These are phyloP conservation scores for Sipha maydis DNA, from an alignment of 2,888 invertebrate species.

Conservation along the genomic window DNA sequence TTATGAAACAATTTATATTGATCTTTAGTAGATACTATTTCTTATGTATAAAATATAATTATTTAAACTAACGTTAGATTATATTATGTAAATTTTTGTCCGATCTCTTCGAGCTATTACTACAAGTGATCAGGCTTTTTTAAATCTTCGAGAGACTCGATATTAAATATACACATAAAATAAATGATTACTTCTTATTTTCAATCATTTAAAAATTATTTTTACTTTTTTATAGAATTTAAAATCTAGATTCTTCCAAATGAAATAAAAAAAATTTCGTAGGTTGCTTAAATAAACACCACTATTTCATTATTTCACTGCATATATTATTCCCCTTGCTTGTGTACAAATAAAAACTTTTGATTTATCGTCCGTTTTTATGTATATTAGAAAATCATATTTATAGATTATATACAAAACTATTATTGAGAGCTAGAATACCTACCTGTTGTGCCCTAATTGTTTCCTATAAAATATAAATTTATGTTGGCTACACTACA, in stretches of 20 bases:
- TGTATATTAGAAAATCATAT: too few relatives aligned
- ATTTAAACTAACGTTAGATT: too few relatives aligned
- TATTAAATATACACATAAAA: background rate
- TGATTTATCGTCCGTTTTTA: too few relatives aligned
- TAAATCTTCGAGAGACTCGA: background rate
- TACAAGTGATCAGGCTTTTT: background rate
- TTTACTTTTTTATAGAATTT: too few relatives aligned
- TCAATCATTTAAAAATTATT: background rate
- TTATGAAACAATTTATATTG: background rate
- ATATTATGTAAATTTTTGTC: background rate
- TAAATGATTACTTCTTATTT: background rate
- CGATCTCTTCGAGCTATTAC: background rate
- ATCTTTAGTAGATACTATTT: background rate
- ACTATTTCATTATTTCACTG: too few relatives aligned
- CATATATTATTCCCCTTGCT: too few relatives aligned
- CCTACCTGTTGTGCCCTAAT: background rate
- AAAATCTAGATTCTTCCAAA: too few relatives aligned
- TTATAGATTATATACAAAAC: too few relatives aligned
- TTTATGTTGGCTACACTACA: constrained; percentile 53
- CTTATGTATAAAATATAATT: too few relatives aligned
- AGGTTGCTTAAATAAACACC: too few relatives aligned
- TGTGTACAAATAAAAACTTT: too few relatives aligned
- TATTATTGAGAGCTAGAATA: background rate
- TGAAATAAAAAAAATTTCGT: too few relatives aligned
- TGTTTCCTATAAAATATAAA: constrained; percentile 28